These are phyloP conservation scores for Rhineura floridana DNA, from an alignment of 2,113 vertebrate genomes.

Conservation along the genomic window DNA sequence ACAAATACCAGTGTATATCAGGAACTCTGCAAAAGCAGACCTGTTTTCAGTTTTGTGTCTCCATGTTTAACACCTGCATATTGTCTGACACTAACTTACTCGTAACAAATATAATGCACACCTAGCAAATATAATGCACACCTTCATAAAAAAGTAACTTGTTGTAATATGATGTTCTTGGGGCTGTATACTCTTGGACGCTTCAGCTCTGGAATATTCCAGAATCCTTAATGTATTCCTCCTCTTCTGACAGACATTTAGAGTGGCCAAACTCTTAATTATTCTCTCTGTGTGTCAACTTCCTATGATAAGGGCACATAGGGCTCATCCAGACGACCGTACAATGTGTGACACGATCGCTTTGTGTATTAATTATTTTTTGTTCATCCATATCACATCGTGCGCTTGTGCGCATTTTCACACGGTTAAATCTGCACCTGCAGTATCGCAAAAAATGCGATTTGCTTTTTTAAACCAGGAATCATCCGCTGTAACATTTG, in stretches of 20 bases:
- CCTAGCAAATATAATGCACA: background rate
- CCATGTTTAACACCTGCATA: constrained; percentile 14
- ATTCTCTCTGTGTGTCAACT: background rate
- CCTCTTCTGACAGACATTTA: background rate
- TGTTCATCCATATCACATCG: too few species aligned
- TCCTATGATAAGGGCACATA: background rate
- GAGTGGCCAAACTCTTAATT: background rate
- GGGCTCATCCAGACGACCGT: too few species aligned
- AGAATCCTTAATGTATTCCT: background rate
- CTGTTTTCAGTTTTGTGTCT: constrained; percentile 30
- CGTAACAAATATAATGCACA: too few species aligned
- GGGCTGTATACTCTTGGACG: background rate
- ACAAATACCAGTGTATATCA: constrained; percentile 28
- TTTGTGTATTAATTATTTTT: too few species aligned
- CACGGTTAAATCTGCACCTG: too few species aligned
- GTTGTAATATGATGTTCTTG: background rate
- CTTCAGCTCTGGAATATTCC: background rate
- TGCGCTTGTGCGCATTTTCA: too few species aligned
- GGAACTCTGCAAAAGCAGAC: constrained; percentile 4
- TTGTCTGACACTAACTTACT: background rate
- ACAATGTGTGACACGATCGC: too few species aligned
- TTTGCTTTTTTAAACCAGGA: too few species aligned
- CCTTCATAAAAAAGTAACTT: background rate
- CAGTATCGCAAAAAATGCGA: too few species aligned
- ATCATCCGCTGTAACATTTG: too few species aligned